These are phyloP conservation scores for Hylaeus volcanicus DNA, from an alignment of 1,140 invertebrate species.

Conservation along the genomic window DNA sequence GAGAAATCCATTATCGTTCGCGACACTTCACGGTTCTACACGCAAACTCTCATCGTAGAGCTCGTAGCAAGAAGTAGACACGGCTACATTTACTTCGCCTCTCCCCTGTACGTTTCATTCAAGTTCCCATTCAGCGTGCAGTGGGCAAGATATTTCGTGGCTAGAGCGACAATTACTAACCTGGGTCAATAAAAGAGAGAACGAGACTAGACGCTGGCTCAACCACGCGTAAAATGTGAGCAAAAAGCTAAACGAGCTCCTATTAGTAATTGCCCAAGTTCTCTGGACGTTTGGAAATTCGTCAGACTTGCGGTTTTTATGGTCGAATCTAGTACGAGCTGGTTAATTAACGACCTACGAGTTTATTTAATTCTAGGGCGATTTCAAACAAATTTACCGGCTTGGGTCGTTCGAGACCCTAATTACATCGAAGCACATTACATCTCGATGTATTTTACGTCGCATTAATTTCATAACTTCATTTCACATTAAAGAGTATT, in stretches of 20 bases:
- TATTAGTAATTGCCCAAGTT: neutral
- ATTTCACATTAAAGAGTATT: neutral
- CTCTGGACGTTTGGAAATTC: neutral
- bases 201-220: conserved; percentile 1
- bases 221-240: conserved; percentile 18
- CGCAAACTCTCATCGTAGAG: neutral
- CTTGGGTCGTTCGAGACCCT: too few species aligned
- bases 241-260: neutral
- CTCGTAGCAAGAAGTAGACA: neutral
- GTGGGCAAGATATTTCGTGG: conserved; percentile 24
- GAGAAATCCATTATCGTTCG: conserved; percentile 45
- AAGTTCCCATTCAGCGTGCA: neutral
- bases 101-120: neutral
- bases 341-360: neutral
- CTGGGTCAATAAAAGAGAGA: conserved; percentile 40
- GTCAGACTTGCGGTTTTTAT: neutral
- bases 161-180: conserved; percentile 41
- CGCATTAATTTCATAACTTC: too few species aligned
- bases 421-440: too few species aligned
- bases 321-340: neutral
- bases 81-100: neutral
- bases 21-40: conserved; percentile 22
- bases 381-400: neutral
- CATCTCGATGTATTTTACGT: too few species aligned
- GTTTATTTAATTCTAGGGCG: neutral